Percentiles rank a stretch among this genome's conserved stretches.
These are phyloP conservation scores for Delphinapterus leucas DNA, from an alignment of 2,113 vertebrate genomes.

Conservation along the genomic window DNA sequence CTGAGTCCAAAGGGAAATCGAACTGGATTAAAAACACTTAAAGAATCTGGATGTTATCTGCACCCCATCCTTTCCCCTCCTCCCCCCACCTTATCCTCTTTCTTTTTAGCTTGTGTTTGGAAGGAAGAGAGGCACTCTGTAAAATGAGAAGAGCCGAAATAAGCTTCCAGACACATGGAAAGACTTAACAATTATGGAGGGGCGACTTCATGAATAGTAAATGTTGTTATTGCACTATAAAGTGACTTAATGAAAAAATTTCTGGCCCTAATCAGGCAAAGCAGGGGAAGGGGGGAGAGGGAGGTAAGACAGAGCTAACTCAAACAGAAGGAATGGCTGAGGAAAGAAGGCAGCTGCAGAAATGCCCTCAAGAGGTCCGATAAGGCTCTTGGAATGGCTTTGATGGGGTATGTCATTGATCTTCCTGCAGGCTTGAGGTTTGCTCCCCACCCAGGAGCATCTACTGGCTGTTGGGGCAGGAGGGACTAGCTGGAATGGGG, in stretches of 20 bases:
- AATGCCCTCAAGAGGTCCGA: background rate
- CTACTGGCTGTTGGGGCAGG: background rate
- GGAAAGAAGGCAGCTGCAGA: background rate
- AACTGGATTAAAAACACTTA: slow-evolving; percentile 52
- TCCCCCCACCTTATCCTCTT: background rate
- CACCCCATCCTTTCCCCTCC: background rate
- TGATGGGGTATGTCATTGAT: background rate
- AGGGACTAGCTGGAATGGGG: background rate
- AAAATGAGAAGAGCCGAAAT: slow-evolving; percentile 60
- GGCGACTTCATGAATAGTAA: slow-evolving; percentile 75
- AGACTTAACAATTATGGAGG: slow-evolving; percentile 67
- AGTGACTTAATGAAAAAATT: slow-evolving; percentile 67
- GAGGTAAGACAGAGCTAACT: background rate
- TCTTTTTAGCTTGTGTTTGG: slow-evolving; percentile 51
- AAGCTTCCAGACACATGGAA: slow-evolving; percentile 75
- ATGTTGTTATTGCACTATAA: slow-evolving; percentile 66
- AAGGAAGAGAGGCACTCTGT: slow-evolving; percentile 55
- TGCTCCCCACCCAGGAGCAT: background rate
- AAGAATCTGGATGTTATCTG: slow-evolving; percentile 52
- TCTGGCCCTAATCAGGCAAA: slow-evolving; percentile 61
- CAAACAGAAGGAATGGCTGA: background rate
- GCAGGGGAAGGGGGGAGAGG: background rate
- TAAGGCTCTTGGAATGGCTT: slow-evolving; percentile 4
- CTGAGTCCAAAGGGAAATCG: slow-evolving; percentile 53
- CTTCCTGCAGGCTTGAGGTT: background rate